phyloP scores from a whole-genome alignment of 1,140 invertebrate genomes.

The Dendroctonus ponderosae region DNA sequence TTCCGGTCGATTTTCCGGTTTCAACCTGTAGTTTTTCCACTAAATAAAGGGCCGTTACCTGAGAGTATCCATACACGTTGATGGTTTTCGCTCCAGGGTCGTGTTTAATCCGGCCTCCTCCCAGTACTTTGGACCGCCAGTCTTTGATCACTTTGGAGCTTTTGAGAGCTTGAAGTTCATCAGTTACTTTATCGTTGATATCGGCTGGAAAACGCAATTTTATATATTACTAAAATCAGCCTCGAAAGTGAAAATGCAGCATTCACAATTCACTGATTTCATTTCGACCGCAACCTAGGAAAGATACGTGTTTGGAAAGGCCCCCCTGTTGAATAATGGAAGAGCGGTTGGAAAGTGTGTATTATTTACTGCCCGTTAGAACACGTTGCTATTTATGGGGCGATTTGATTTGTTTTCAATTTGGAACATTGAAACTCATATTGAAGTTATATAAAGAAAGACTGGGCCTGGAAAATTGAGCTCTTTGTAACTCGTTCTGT shows the following conservation, averaged over 20 bases:
- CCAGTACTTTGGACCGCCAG: slow-evolving; percentile 54
- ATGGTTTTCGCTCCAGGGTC: slow-evolving; percentile 70
- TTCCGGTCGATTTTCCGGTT: no score
- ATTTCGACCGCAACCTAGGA: neutral
- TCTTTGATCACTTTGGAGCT: slow-evolving; percentile 53
- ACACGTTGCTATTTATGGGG: neutral
- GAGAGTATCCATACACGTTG: slow-evolving; percentile 85
- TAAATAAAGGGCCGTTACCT: slow-evolving; percentile 53
- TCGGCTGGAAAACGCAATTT: slow-evolving; percentile 55
- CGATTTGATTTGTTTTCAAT: neutral
- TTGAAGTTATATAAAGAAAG: no score
- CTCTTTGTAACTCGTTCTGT: no score
- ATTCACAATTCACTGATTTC: slow-evolving; percentile 1
- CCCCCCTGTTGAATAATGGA: slow-evolving; percentile 5
- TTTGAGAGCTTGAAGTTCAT: slow-evolving; percentile 54
- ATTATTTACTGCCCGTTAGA: slow-evolving; percentile 8
- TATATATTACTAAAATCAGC: neutral
- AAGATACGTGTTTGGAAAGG: neutral
- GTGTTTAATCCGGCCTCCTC: slow-evolving; percentile 83
- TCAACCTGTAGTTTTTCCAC: neutral
- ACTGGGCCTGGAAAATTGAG: no score
- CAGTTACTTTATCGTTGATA: slow-evolving; percentile 64
- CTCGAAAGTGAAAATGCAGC: neutral
- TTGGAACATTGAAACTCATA: no score
- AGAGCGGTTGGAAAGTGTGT: neutral